Base-by-base conservation (phyloP, 2,113 vertebrate genomes). In the Perca fluviatilis region DNA sequence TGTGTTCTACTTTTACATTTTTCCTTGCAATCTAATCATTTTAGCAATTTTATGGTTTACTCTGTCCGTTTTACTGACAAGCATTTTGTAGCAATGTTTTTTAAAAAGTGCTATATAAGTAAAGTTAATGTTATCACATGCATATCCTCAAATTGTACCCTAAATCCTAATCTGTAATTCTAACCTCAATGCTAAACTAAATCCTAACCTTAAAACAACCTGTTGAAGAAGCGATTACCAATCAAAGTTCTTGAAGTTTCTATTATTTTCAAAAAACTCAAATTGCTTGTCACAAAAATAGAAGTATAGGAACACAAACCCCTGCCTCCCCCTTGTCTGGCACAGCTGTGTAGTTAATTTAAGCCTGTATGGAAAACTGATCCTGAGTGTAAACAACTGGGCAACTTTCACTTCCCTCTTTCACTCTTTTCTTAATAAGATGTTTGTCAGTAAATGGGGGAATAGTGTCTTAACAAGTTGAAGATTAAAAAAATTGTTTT, bases 331-430 rank as follows among this genome's bases (percentile, higher is more conserved):
- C 33, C 36, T 62, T 46, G 3, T 74, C 21, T 25, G 8, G 25
- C 63, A 65, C 91, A 91, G 90, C 86, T 88, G 86, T 68, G 70
- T 9, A 61, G 83, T 84, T 86, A 88, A 89, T 86, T 90, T 86
- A 84, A 62, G 82, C 53, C 51, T 54, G 3, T 82, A 80, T 89
- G 86, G 86, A 94, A 92, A 95, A 91, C 76, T 57, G 57, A 88
- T 87, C 83, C 80, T 57, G 4, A 85, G 36, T 81, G 88, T 90
- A 88, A 93, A 93, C 91, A 94, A 91, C 73, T 63, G 25, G 79
- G 36, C 82, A 57, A 85, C 86, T 95, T 95, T 95, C 94, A 95
- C 91, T 95, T 95, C 95, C 88, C 82, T 74, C 51, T 84, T 47
- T 60, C 0, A 63, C 21, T 25, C 46, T n/a, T 49, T 11, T 68